phyloP scores from a whole-genome alignment of 92 coral and sea anemone genomes.

The Muricea muricata region DNA sequence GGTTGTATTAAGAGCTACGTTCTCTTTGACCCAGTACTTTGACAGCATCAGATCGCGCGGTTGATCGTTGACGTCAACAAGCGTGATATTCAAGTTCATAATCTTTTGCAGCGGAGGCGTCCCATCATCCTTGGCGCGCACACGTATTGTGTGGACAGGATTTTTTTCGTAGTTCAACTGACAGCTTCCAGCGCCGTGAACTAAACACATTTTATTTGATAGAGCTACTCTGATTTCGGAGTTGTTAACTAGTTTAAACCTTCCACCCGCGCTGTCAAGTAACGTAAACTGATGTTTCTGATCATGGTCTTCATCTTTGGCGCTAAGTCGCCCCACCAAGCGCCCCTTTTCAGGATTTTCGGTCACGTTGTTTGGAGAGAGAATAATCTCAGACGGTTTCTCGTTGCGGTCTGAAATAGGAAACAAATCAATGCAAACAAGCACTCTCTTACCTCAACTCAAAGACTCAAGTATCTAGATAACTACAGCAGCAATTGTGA shows the following conservation, averaged over 20 bases:
- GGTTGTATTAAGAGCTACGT: conserved; percentile 74
- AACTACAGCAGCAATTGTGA: no score
- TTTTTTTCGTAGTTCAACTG: conserved; percentile 80
- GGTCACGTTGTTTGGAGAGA: conserved; percentile 65
- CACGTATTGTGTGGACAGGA: conserved; percentile 69
- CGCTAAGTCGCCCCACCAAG: conserved; percentile 67
- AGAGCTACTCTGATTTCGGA: conserved; percentile 71
- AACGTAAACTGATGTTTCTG: conserved; percentile 81
- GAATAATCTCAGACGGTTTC: conserved; percentile 69
- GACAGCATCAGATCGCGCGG: conserved; percentile 87
- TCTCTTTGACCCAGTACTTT: conserved; percentile 79
- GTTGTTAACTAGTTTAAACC: conserved; percentile 77
- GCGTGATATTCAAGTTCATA: conserved; percentile 63
- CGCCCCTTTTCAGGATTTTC: conserved; percentile 82
- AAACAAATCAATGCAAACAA: neutral
- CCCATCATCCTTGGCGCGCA: conserved; percentile 93
- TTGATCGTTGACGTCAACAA: conserved; percentile 87
- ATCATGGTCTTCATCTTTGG: conserved; percentile 81
- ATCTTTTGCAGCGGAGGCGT: conserved; percentile 74
- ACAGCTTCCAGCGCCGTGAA: conserved; percentile 81
- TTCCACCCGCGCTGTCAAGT: conserved; percentile 75
- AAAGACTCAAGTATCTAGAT: no score
- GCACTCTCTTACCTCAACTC: no score
- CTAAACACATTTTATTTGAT: conserved; percentile 71
- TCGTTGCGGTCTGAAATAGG: conserved; percentile 80